Evolutionary conservation across 2,888 invertebrate genomes (phyloP), one percentile per base, ranked within the genome.

Genomic region (Eupithecia vulgata): DNA sequence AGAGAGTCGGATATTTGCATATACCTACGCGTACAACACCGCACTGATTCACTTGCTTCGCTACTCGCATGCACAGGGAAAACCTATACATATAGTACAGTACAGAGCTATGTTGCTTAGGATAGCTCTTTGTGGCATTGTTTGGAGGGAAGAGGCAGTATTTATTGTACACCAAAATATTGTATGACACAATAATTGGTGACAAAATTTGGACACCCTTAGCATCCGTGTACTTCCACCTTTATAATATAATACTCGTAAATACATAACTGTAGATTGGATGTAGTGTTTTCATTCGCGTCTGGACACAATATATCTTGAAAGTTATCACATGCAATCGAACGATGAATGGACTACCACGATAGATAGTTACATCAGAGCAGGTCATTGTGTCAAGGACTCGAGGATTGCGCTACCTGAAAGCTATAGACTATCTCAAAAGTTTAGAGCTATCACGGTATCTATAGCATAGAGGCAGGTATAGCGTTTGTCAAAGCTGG

Each of bases 341-440:
- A 65, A 35, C 64, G 61, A 72, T 75, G 72, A 75, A 75, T 73
- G 72, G 67, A 69, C 64, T 21, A 40, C 40, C 70, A 72, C 72
- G 45, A 40, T 71, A n/a, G 40, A 35, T 48, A 66, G 70, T 68
- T 68, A 71, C 67, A 69, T 67, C 69, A 66, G 52, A 67, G 17
- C 67, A 40, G 72, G 75, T 70, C 68, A 72, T 68, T 59, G 40
- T 75, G 75, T 72, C 75, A 75, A 75, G 75, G 72, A 61, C 72
- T 42, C 34, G 64, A 15, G 21, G 30, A 68, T 72, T 67, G 67
- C 64, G 72, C 52, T 68, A 21, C 40, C 67, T 61, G 42, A 37
- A 62, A 68, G 52, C 30, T 71, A 67, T 66, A 52, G 68, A 40
- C 30, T 68, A 62, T 68, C 35, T 64, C 52, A 57, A 42, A 4